phyloP scores from a whole-genome alignment of 2,113 vertebrate genomes.

The Balaenoptera acutorostrata region DNA sequence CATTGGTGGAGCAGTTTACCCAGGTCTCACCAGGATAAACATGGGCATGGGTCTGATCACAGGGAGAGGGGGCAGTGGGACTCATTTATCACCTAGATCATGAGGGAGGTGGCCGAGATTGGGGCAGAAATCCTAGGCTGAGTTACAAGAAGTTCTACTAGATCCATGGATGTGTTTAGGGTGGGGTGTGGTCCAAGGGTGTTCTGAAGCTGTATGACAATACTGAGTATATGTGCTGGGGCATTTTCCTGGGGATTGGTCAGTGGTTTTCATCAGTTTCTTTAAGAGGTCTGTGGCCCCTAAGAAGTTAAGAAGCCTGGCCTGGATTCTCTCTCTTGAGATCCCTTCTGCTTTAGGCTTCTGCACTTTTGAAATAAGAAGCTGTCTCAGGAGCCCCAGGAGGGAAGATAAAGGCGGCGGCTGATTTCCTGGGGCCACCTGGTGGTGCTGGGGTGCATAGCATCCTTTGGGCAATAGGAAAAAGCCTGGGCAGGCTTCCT shows the following conservation, averaged over 20 bases:
- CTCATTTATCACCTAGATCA: background rate
- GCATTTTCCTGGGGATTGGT: background rate
- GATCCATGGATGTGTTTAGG: background rate
- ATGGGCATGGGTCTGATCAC: background rate
- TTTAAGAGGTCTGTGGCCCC: background rate
- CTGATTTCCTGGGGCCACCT: conserved; percentile 28
- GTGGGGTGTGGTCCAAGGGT: background rate
- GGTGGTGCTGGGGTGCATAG: conserved; percentile 6
- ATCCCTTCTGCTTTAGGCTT: background rate
- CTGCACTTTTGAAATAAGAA: background rate
- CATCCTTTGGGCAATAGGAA: background rate
- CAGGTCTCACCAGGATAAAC: background rate
- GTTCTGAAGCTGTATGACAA: background rate
- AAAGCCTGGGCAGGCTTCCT: background rate
- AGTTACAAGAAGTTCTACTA: background rate
- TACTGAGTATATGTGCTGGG: background rate
- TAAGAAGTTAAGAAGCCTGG: background rate
- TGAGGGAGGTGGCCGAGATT: background rate
- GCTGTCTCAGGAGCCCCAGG: background rate
- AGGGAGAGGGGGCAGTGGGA: background rate
- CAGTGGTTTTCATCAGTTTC: background rate
- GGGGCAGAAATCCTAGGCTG: background rate
- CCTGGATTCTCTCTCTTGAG: background rate
- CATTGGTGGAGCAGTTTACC: background rate
- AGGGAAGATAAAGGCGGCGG: background rate